phyloP scores from a whole-genome alignment of 2,113 vertebrate species.

The Pandion haliaetus region DNA sequence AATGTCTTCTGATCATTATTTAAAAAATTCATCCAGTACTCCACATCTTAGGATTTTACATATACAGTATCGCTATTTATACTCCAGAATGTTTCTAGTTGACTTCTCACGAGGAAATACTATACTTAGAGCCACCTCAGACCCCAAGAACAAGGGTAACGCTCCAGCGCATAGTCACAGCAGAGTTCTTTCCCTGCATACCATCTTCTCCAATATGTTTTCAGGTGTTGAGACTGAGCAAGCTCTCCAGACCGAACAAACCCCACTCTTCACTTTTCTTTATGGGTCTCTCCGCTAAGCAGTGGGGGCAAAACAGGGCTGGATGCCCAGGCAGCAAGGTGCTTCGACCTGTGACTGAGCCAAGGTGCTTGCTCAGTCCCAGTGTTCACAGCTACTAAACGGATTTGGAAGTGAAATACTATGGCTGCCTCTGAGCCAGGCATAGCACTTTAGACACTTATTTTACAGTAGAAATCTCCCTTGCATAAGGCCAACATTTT shows the following conservation, averaged over 20 bases:
- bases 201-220: not conserved
- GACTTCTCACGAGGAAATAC: fast-evolving
- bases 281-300: not conserved
- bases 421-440: not conserved
- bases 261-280: not conserved
- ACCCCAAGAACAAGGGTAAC: not conserved
- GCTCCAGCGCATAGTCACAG: not conserved
- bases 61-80: not conserved
- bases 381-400: not conserved
- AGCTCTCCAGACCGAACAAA: not conserved
- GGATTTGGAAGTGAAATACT: not conserved
- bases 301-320: not conserved
- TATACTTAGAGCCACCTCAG: not conserved
- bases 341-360: not conserved
- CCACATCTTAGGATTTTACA: not conserved
- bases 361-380: not conserved
- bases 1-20: not conserved
- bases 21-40: not conserved
- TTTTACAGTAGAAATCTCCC: not conserved
- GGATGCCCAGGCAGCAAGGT: fast-evolving
- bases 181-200: not conserved
- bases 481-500: not conserved
- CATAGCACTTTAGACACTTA: not conserved
- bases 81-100: not conserved
- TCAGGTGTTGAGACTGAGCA: not conserved